Base-by-base conservation (phyloP, 2,888 invertebrate species). In the Ommatoiulus sabulosus region DNA sequence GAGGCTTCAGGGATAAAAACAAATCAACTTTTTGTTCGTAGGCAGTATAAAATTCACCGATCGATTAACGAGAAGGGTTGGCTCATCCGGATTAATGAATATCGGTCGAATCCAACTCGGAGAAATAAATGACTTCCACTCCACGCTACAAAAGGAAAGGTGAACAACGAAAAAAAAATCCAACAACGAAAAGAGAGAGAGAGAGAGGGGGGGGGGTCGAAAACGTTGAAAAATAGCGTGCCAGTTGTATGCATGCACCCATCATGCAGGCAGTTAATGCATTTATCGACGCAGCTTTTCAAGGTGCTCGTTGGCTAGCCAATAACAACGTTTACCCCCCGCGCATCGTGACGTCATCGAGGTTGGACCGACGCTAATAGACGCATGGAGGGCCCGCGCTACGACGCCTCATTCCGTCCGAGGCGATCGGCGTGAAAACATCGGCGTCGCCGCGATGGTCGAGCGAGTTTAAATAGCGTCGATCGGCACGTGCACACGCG, bases 271-370 rank as follows among this genome's bases (percentile, higher is more conserved):
- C 24, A 84, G 84, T 20, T 84, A 24, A 43, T 84, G 84, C 43
- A 84, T 84, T 84, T 84, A 84, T 84, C 84, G 35, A 84, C 84
- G 84, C 43, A 43, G 84, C 10, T 84, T 43, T 84, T 43, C 24
- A 84, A 43, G 84, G 84, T 84, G 84, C 84, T 84, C 10, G 84
- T 84, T 84, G 35, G 43, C 84, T 20, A 84, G 84, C 84, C 84
- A 84, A 84, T 84, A 84, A 84, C 43, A 84, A 84, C 24, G 35
- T 84, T 20, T 12, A 12, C 80, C 80, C 80, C 80, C 80, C 80
- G 5, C 80, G 7, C 5, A 80, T 20, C 12, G 4, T 80, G 5
- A 80, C 80, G 80, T 80, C 80, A 84, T 15, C 15, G 43, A n/a
- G 20, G 8, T 8, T 43, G 3, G 17, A 10, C 15, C 52, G 15